A percentile compares a stretch with the other conserved stretches of the same genome.
phyloP scores from a whole-genome alignment of 1,140 invertebrate genomes.

The Lordiphosa stackelbergi region DNA sequence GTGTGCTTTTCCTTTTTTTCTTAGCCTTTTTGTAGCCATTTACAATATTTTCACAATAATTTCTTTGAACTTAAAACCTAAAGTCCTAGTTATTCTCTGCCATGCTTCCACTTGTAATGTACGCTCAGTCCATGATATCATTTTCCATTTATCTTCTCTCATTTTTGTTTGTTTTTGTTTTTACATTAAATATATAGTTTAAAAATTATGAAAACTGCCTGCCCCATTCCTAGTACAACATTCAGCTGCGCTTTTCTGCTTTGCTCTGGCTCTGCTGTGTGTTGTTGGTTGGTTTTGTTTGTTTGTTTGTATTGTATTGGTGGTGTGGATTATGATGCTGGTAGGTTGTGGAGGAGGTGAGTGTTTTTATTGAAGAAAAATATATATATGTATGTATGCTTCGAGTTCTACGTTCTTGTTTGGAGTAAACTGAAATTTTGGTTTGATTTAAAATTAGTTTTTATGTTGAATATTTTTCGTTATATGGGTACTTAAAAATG shows the following conservation, averaged over 20 bases:
- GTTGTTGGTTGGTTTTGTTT: conserved; percentile 20
- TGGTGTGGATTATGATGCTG: conserved; percentile 70
- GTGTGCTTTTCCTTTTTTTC: conserved; percentile 50
- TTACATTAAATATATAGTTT: conserved; percentile 24
- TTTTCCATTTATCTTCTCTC: conserved; percentile 20
- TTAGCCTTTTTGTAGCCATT: conserved; percentile 33
- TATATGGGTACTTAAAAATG: conserved; percentile 66
- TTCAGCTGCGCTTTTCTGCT: conserved; percentile 23
- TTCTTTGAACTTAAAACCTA: conserved; percentile 62
- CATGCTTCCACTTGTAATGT: conserved; percentile 46
- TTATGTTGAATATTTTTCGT: conserved; percentile 56
- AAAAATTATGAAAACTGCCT: conserved; percentile 64
- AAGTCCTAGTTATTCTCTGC: conserved; percentile 56
- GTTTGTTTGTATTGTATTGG: conserved; percentile 39
- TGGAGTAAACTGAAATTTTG: conserved; percentile 56
- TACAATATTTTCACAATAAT: conserved; percentile 36
- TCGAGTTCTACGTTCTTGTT: conserved; percentile 10
- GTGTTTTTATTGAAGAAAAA: conserved; percentile 10
- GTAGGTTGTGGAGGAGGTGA: conserved; percentile 51
- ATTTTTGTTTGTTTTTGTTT: neutral
- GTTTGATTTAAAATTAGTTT: conserved; percentile 58
- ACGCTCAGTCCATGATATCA: conserved; percentile 72
- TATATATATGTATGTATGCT: conserved; percentile 21
- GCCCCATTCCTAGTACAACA: conserved; percentile 20
- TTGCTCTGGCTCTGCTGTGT: conserved; percentile 23